Conservation (phyloP, 2,888 invertebrate species). For the Litoditis marina region DNA sequence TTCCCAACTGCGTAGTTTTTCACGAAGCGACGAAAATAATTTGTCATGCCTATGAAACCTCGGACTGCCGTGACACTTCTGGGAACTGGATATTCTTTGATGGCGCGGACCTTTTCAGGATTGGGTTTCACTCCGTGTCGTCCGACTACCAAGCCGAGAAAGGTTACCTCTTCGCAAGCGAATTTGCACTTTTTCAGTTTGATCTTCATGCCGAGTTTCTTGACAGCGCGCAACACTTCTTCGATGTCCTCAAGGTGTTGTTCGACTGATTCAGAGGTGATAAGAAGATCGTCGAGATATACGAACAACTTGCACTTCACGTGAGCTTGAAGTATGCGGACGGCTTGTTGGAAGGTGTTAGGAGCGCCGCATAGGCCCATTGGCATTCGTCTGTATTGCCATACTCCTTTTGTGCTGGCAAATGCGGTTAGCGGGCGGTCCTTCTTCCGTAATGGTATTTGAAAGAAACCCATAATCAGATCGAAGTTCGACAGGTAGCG, state of each 20-base stretch:
- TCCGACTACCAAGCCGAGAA: constrained; percentile 35
- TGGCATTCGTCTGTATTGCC: constrained; percentile 27
- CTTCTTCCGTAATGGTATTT: constrained; percentile 20
- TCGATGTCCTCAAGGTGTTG: constrained; percentile 36
- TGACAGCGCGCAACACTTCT: constrained; percentile 22
- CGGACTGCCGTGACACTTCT: constrained; percentile 17
- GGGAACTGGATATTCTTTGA: constrained; percentile 20
- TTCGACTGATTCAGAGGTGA: constrained; percentile 16
- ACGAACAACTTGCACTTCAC: constrained; percentile 9
- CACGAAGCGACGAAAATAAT: constrained; percentile 38
- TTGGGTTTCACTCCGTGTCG: constrained; percentile 31
- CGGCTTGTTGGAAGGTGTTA: constrained; percentile 21
- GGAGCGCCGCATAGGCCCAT: constrained; percentile 32
- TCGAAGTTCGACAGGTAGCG: constrained; percentile 26
- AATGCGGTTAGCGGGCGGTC: constrained; percentile 36
- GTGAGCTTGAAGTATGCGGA: constrained; percentile 1
- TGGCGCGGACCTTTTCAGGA: constrained; percentile 22
- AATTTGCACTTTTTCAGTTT: constrained; percentile 29
- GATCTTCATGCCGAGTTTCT: constrained; percentile 25
- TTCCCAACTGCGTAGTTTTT: no score
- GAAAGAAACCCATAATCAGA: constrained; percentile 29
- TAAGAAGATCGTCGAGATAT: constrained; percentile 37
- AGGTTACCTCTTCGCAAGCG: constrained; percentile 26
- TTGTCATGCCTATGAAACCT: constrained; percentile 28
- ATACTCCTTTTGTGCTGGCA: constrained; percentile 23